Evolutionary conservation across 2,797 vertebrate genomes (phyloP).

Genomic region (Pantherophis vulpinus): DNA sequence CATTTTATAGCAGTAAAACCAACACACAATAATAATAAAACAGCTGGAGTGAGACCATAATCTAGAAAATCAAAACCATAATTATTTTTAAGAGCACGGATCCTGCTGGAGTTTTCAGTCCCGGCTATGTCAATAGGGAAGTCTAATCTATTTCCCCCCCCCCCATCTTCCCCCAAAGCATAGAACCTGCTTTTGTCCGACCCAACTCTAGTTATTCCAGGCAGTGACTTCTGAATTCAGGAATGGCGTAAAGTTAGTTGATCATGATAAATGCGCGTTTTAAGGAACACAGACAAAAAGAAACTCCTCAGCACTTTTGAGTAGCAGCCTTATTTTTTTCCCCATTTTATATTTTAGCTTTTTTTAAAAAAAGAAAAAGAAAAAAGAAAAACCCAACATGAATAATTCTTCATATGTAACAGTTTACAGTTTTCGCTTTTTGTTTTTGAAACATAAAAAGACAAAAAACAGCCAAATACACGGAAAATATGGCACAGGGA

Average conservation of each 20-base stretch:
- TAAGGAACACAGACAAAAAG: not conserved
- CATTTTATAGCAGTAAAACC: conserved; percentile 33
- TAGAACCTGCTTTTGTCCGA: not conserved
- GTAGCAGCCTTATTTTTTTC: conserved; percentile 33
- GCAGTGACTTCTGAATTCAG: not conserved
- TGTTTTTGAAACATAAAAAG: conserved; percentile 20
- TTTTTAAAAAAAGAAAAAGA: not conserved
- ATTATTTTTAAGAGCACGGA: not conserved
- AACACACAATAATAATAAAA: not conserved
- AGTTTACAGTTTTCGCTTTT: not conserved
- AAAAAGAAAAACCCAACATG: not conserved
- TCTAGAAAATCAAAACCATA: conserved; percentile 5
- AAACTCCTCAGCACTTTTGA: not conserved
- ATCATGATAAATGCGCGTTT: not conserved
- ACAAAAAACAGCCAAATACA: conserved; percentile 35
- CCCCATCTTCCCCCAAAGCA: not conserved
- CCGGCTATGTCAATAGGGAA: not conserved
- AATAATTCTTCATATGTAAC: not conserved
- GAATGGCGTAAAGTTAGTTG: not conserved
- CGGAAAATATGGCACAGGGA: not conserved
- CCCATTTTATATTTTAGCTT: not conserved
- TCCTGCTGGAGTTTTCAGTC: not conserved
- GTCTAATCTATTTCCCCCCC: too few relatives aligned
- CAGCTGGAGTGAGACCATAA: conserved; percentile 30
- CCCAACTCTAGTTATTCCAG: not conserved